Percentiles rank a stretch among this genome's conserved stretches.
These are phyloP conservation scores for Oegoconia quadripuncta DNA, from an alignment of 2,888 invertebrate genomes.

Conservation along the genomic window DNA sequence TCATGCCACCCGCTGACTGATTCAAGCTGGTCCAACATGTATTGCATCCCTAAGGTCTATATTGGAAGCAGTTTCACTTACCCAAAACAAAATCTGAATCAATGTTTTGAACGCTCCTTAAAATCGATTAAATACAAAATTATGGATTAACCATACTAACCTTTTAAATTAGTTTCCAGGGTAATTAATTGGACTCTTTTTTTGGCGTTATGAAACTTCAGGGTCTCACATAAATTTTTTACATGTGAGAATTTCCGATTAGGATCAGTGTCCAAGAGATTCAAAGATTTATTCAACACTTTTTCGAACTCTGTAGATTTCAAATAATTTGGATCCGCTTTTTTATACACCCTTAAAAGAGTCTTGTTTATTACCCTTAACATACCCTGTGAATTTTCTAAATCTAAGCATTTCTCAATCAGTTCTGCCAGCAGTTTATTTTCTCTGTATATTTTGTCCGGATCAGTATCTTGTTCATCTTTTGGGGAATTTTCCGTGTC, in stretches of 20 bases:
- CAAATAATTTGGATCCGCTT: constrained; percentile 31
- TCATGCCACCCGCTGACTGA: no score
- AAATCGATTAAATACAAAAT: no score
- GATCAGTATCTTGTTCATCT: neutral
- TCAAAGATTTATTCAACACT: constrained; percentile 28
- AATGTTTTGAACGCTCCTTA: no score
- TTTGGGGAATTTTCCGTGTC: neutral
- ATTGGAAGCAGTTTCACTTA: no score
- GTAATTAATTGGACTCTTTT: constrained; percentile 45
- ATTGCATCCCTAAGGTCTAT: no score
- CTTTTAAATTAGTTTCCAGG: constrained; percentile 27
- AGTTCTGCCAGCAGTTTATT: constrained; percentile 38
- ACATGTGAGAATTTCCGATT: constrained; percentile 43
- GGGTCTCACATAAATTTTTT: constrained; percentile 39
- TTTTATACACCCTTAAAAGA: constrained; percentile 36
- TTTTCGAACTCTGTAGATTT: constrained; percentile 32
- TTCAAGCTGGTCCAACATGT: no score
- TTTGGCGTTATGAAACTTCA: constrained; percentile 30
- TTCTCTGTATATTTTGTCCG: constrained; percentile 24
- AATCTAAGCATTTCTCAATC: constrained; percentile 35
- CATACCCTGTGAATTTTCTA: constrained; percentile 44
- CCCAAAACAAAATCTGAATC: no score
- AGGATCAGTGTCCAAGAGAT: constrained; percentile 34
- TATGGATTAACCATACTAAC: constrained; percentile 13
- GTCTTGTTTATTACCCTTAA: constrained; percentile 37